Evolutionary conservation across 2,113 vertebrate species (phyloP), one percentile per base, ranked within the genome.

Genomic region (Vimba vimba): DNA sequence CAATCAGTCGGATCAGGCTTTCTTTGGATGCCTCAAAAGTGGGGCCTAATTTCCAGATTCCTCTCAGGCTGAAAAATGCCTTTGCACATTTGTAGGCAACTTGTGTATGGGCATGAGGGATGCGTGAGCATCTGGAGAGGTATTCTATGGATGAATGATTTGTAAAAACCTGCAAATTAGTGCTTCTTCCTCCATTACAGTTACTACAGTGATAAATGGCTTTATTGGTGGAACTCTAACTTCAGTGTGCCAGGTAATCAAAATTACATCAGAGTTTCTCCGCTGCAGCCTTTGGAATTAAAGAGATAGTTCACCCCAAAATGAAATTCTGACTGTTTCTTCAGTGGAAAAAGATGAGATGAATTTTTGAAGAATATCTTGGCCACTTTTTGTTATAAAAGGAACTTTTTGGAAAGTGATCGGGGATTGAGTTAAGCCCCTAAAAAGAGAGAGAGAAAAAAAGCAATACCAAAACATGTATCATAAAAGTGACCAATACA

Each of bases 151-250:
- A 57, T 81, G 36, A 76, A 60, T 43, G 9, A 36, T 59, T 74
- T 69, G 52, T 71, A 43, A 75, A 84, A 69, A 30, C 27, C 62
- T 30, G 43, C 74, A 76, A 64, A 79, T 82, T 57, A 84, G 39
- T 57, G 11, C 30, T 62, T 66, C 73, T 62, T 85, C 60, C 27
- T 33, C 85, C 74, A 23, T n/a, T 57, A 0, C 17, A 36, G 86
- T 93, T 92, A 79, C 88, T 88, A 89, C 90, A 85, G 88, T 57
- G 85, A 92, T 81, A 84, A 88, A 86, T 43, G 36, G 30, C 5
- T 47, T 52, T 78, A n/a, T n/a, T 50, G 52, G 64, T 62, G 60
- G 50, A 79, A 60, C 47, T 83, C 43, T 57, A 82, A 52, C 36
- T 17, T 33, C 23, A 82, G 60, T 73, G 50, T 73, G 66, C 33